phyloP scores from a whole-genome alignment of 2,797 vertebrate genomes.

The Chromis chromis region DNA sequence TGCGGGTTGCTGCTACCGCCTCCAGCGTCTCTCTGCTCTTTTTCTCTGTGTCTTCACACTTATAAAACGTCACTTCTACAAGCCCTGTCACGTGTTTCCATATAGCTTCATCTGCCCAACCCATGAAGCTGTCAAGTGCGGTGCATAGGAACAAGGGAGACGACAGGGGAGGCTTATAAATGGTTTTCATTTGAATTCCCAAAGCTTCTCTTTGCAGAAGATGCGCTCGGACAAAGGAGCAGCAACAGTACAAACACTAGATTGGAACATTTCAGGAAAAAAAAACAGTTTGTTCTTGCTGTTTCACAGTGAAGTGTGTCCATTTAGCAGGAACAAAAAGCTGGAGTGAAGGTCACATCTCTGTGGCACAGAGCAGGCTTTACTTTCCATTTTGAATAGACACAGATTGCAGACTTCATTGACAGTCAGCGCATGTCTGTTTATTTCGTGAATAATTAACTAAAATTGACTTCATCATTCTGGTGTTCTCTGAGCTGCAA shows the following conservation, averaged over 20 bases:
- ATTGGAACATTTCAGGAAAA: not conserved
- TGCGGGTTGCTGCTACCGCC: constrained; percentile 53
- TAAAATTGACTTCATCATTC: constrained; percentile 24
- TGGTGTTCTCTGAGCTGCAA: constrained; percentile 8
- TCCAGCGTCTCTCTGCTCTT: constrained; percentile 63
- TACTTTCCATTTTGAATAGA: not conserved
- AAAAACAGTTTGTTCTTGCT: not conserved
- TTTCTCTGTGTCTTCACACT: constrained; percentile 73
- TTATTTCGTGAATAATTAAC: constrained; percentile 60
- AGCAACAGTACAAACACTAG: constrained; percentile 1
- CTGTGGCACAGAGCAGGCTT: not conserved
- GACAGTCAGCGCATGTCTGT: constrained; percentile 31
- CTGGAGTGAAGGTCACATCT: constrained; percentile 4
- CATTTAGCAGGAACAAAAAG: constrained; percentile 14
- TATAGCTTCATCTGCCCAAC: constrained; percentile 67
- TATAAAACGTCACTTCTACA: constrained; percentile 81
- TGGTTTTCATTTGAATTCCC: constrained; percentile 52
- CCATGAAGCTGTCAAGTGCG: constrained; percentile 64
- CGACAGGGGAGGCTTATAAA: constrained; percentile 36
- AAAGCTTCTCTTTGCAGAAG: constrained; percentile 37
- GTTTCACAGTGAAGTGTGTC: constrained; percentile 3
- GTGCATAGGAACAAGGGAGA: constrained; percentile 51
- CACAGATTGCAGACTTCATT: constrained; percentile 26
- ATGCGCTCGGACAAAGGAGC: constrained; percentile 34
- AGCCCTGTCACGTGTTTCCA: constrained; percentile 79